These are phyloP conservation scores for Drosophila nebulosa DNA, from an alignment of 1,140 invertebrate genomes.

Conservation along the genomic window DNA sequence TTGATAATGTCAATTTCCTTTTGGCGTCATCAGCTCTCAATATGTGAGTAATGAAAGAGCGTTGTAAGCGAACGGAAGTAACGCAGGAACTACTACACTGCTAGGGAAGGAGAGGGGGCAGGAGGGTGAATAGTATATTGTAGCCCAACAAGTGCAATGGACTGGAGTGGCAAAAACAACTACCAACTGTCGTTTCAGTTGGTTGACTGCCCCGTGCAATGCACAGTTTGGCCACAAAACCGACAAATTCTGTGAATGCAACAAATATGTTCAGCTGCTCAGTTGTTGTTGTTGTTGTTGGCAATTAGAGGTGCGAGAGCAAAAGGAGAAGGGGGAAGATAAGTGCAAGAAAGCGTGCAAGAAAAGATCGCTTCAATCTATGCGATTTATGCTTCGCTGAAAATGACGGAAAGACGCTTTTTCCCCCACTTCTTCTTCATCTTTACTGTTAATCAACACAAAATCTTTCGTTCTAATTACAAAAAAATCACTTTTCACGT, in stretches of 20 bases:
- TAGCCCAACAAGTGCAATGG: constrained; percentile 39
- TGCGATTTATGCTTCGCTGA: constrained; percentile 26
- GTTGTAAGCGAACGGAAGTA: constrained; percentile 54
- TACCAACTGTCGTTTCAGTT: constrained; percentile 8
- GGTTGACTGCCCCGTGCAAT: constrained; percentile 46
- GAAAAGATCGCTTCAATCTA: background rate
- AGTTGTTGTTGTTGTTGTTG: constrained; percentile 39
- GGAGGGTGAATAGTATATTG: constrained; percentile 16
- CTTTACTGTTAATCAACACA: background rate
- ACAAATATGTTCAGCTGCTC: background rate
- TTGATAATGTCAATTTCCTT: constrained; percentile 68
- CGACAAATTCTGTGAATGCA: constrained; percentile 30
- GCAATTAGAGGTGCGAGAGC: constrained; percentile 57
- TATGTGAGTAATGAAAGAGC: constrained; percentile 39
- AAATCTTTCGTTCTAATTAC: constrained; percentile 39
- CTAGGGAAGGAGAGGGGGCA: constrained; percentile 17
- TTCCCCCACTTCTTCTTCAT: background rate
- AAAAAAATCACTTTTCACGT: constrained; percentile 29
- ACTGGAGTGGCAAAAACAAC: constrained; percentile 28
- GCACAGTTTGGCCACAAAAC: constrained; percentile 65
- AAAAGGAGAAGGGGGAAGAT: background rate
- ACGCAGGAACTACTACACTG: constrained; percentile 26
- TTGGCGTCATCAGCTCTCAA: constrained; percentile 64
- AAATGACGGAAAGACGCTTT: background rate
- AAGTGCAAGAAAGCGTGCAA: constrained; percentile 69